Conservation (phyloP, 2,113 vertebrate genomes). For the Petroica traversi region DNA sequence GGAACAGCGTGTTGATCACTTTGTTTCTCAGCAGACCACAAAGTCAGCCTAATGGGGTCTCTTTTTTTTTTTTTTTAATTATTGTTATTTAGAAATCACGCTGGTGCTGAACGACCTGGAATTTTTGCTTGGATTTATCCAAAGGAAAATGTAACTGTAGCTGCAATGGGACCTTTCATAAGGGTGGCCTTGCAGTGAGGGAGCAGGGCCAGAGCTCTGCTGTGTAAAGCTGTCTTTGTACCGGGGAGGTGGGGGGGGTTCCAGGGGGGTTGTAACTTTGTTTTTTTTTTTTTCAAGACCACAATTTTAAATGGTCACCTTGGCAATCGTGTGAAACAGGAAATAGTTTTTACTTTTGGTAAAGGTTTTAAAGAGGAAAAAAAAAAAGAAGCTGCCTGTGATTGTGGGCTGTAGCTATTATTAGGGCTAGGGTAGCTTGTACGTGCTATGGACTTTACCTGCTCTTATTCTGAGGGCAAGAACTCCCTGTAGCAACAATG, state of each 20-base stretch:
- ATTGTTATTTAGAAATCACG: conserved; percentile 54
- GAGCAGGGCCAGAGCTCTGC: conserved; percentile 32
- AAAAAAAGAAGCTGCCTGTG: conserved; percentile 58
- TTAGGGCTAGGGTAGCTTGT: conserved; percentile 48
- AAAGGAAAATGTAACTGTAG: conserved; percentile 59
- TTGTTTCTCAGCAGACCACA: conserved; percentile 46
- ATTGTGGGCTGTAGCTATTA: conserved; percentile 50
- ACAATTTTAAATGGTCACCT: conserved; percentile 43
- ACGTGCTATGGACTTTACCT: conserved; percentile 50
- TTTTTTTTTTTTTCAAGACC: conserved; percentile 18
- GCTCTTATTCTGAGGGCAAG: conserved; percentile 63
- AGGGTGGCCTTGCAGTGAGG: conserved; percentile 36
- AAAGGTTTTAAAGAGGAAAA: conserved; percentile 42
- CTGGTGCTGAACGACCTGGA: conserved; percentile 65
- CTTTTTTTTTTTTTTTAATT: conserved; percentile 3
- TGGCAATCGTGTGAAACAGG: conserved; percentile 46
- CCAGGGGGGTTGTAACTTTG: conserved; percentile 3
- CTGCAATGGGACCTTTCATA: conserved; percentile 23
- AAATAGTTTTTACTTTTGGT: conserved; percentile 37
- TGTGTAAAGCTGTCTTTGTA: conserved; percentile 36
- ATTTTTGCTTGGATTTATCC: conserved; percentile 62
- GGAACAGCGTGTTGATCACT: conserved; percentile 66
- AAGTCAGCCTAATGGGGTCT: conserved; percentile 13
- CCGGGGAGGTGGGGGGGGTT: neutral
- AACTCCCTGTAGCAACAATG: conserved; percentile 76